A percentile compares a stretch with the other conserved stretches of the same genome.
Conservation (phyloP, 2,888 invertebrate species). For the Seira ritae region DNA sequence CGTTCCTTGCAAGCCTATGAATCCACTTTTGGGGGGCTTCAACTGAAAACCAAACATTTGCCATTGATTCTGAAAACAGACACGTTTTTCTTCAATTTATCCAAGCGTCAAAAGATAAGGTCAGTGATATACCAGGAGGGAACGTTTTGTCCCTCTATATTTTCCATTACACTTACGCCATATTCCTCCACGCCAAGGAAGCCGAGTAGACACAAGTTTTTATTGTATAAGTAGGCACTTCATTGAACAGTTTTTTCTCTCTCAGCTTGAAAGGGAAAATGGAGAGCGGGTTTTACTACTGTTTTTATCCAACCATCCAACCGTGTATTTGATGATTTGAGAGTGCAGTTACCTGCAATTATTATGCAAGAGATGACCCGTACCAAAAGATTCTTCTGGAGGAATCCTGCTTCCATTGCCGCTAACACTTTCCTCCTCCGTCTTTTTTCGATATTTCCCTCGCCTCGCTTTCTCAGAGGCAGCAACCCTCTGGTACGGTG, state of each 20-base stretch:
- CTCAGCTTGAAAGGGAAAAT: neutral
- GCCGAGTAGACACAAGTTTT: constrained; percentile 23
- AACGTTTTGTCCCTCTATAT: constrained; percentile 8
- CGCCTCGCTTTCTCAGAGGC: neutral
- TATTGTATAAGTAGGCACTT: constrained; percentile 10
- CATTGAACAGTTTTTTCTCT: neutral
- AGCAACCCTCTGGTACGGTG: neutral
- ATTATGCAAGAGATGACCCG: constrained; percentile 64
- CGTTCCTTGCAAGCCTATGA: constrained; percentile 59
- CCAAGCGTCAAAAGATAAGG: constrained; percentile 65
- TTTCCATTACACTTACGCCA: neutral
- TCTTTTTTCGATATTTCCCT: constrained; percentile 4
- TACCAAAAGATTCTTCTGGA: constrained; percentile 55
- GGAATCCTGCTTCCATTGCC: constrained; percentile 30
- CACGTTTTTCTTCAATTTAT: constrained; percentile 65
- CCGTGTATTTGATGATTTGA: constrained; percentile 62
- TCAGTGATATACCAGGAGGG: constrained; percentile 52
- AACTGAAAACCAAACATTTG: constrained; percentile 43
- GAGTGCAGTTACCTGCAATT: constrained; percentile 65
- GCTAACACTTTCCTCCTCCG: constrained; percentile 5
- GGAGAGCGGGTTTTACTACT: constrained; percentile 33
- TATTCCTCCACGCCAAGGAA: too few relatives aligned
- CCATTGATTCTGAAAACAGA: constrained; percentile 64
- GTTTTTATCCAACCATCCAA: constrained; percentile 51
- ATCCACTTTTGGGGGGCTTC: constrained; percentile 33